phyloP scores from a whole-genome alignment of 2,888 invertebrate species.

The Acronicta aceris region DNA sequence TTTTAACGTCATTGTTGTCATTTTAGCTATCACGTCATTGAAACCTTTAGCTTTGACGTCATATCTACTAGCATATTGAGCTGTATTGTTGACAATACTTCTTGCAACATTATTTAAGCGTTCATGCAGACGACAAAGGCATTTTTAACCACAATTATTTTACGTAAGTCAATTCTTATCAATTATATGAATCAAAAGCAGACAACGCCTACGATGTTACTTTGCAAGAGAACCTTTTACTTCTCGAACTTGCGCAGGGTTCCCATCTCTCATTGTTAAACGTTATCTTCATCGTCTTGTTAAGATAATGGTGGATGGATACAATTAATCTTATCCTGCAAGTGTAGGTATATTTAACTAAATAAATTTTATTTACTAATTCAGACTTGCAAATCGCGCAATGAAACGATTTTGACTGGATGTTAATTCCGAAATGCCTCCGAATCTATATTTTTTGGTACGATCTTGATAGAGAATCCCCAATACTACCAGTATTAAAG shows the following conservation, averaged over 20 bases:
- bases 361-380: background rate
- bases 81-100: conserved; percentile 13
- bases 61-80: conserved; percentile 11
- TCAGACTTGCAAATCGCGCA: background rate
- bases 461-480: background rate
- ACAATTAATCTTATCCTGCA: conserved; percentile 12
- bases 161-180: conserved; percentile 40
- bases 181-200: conserved; percentile 45
- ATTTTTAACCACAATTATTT: conserved; percentile 24
- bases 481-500: background rate
- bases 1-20: conserved; percentile 23
- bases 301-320: conserved; percentile 24
- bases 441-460: background rate
- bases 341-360: background rate
- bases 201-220: conserved; percentile 38
- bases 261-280: conserved; percentile 28
- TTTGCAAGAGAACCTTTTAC: conserved; percentile 32
- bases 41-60: conserved; percentile 32
- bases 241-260: conserved; percentile 36
- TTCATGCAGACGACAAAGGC: conserved; percentile 18
- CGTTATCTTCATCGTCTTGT: conserved; percentile 29
- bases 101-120: conserved; percentile 10
- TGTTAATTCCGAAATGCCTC: background rate
- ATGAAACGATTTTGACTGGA: background rate
- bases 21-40: conserved; percentile 19